Evolutionary conservation across 2,888 invertebrate genomes (phyloP).

Genomic region (Spicauda simplicius): DNA sequence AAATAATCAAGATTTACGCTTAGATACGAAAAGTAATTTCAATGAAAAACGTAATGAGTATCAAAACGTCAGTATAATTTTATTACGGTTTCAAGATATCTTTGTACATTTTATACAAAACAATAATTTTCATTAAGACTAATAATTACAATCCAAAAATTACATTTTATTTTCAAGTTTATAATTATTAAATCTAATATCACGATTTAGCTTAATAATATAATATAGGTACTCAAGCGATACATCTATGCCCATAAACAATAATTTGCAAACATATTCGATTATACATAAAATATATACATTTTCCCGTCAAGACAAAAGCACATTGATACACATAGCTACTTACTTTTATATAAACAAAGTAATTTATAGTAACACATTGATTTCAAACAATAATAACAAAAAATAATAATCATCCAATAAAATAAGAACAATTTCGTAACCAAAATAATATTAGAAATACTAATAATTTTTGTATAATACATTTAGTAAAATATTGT

Average conservation of each 20-base stretch:
- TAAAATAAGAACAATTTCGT: conserved; percentile 6
- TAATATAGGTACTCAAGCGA: conserved; percentile 76
- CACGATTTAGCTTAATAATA: conserved; percentile 85
- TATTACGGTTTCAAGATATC: conserved; percentile 81
- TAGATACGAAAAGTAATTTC: conserved; percentile 36
- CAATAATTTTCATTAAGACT: conserved; percentile 81
- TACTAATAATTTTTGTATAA: conserved; percentile 6
- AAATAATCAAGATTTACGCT: conserved; percentile 34
- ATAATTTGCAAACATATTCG: conserved; percentile 70
- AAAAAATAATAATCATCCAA: conserved; percentile 19
- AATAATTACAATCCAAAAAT: conserved; percentile 85
- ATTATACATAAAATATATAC: conserved; percentile 46
- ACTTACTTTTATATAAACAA: conserved; percentile 17
- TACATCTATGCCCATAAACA: conserved; percentile 68
- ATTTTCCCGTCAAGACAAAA: conserved; percentile 26
- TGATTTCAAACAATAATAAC: conserved; percentile 39
- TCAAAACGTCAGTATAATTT: conserved; percentile 85
- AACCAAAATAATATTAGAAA: conserved; percentile 2
- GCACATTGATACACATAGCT: conserved; percentile 39
- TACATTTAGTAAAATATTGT: conserved; percentile 25
- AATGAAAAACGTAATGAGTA: conserved; percentile 75
- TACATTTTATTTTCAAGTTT: conserved; percentile 81
- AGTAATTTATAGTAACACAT: conserved; percentile 31
- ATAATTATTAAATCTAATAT: conserved; percentile 83
- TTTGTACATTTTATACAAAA: conserved; percentile 85